A percentile compares a stretch with the other conserved stretches of the same genome.
Evolutionary conservation across 2,888 invertebrate species (phyloP).

Genomic region (Lamellibrachia columna): DNA sequence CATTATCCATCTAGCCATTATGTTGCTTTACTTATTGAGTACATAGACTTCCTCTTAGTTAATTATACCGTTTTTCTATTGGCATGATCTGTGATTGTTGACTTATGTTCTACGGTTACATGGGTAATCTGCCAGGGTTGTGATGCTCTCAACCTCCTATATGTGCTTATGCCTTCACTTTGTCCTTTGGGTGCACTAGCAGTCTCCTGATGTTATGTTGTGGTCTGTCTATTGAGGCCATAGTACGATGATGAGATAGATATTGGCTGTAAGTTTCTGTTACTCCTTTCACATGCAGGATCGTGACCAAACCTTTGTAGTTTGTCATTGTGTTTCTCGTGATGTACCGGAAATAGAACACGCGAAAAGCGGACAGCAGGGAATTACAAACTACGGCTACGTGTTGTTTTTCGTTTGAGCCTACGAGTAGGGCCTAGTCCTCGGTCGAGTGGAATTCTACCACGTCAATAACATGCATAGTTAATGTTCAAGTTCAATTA

Average conservation of each 20-base stretch:
- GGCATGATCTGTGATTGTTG: not conserved
- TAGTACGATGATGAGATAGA: too few relatives aligned
- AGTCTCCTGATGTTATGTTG: too few relatives aligned
- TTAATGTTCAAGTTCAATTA: not conserved
- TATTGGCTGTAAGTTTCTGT: too few relatives aligned
- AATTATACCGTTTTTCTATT: not conserved
- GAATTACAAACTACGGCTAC: not conserved
- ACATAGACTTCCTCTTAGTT: too few relatives aligned
- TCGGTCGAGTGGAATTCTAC: not conserved
- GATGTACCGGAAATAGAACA: not conserved
- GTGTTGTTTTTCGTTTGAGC: not conserved
- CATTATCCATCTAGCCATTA: not conserved
- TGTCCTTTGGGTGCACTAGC: too few relatives aligned
- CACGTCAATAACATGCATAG: not conserved
- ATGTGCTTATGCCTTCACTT: not conserved
- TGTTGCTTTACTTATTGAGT: not conserved
- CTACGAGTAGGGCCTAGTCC: not conserved
- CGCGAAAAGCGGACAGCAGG: not conserved
- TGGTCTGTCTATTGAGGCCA: too few relatives aligned
- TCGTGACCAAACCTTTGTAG: not conserved
- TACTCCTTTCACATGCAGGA: not conserved
- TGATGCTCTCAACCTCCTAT: not conserved
- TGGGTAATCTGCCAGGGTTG: not conserved
- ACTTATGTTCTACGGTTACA: not conserved
- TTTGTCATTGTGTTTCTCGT: not conserved